Evolutionary conservation across 2,888 invertebrate species (phyloP).

Genomic region (Trilocha varians): DNA sequence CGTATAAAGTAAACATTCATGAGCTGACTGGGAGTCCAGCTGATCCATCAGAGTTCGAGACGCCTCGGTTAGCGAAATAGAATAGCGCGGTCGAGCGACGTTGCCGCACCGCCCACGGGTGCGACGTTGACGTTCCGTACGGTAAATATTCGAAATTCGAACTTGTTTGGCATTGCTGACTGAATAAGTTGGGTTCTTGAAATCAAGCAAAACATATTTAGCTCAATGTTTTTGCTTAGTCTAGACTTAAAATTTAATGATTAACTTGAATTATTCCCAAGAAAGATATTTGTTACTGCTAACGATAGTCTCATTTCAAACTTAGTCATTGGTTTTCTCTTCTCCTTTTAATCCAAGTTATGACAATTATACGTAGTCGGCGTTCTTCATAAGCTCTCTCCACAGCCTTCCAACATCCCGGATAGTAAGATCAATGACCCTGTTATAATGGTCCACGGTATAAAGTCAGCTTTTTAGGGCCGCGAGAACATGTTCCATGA

Average conservation of each 20-base stretch:
- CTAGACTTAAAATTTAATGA: neutral
- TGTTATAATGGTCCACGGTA: too few species aligned
- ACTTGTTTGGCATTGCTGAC: constrained; percentile 49
- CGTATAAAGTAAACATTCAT: constrained; percentile 1
- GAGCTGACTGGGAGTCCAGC: constrained; percentile 10
- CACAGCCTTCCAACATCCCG: too few species aligned
- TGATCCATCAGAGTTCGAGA: constrained; percentile 31
- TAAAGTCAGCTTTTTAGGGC: too few species aligned
- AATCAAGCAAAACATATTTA: constrained; percentile 7
- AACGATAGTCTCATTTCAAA: too few species aligned
- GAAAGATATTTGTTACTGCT: too few species aligned
- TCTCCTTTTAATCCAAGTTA: too few species aligned
- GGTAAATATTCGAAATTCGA: constrained; percentile 44
- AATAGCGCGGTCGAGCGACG: constrained; percentile 14
- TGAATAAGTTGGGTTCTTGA: constrained; percentile 29
- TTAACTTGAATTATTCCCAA: too few species aligned
- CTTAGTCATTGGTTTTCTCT: too few species aligned
- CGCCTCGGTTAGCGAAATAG: constrained; percentile 31
- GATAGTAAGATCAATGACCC: too few species aligned
- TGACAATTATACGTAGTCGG: too few species aligned
- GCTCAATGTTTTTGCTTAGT: neutral
- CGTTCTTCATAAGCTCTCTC: too few species aligned
- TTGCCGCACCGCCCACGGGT: constrained; percentile 33
- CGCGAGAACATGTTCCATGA: too few species aligned
- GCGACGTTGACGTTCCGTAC: constrained; percentile 33